Evolutionary conservation across 2,797 vertebrate genomes (phyloP).

Genomic region (Chaetophractus vellerosus): DNA sequence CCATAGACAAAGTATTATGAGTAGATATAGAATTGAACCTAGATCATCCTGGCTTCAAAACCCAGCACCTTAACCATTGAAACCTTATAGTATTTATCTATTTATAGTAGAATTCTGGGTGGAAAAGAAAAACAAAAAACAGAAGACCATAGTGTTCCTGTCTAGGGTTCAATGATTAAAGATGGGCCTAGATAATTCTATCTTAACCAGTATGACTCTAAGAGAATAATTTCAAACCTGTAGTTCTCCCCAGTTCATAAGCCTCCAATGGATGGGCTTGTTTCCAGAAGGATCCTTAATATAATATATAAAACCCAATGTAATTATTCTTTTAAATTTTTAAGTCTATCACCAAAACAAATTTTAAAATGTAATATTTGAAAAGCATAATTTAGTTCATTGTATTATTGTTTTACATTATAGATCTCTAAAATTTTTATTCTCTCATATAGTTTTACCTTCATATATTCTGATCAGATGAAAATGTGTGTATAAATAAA

Average conservation of each 20-base stretch:
- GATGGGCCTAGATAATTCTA: background rate
- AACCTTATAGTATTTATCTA: background rate
- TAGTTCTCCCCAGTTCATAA: background rate
- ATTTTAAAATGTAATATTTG: conserved; percentile 13
- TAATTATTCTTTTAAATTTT: background rate
- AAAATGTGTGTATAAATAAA: background rate
- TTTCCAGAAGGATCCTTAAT: background rate
- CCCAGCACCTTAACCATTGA: background rate
- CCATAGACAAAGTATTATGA: background rate
- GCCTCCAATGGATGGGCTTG: background rate
- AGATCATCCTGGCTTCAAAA: background rate
- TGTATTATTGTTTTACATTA: background rate
- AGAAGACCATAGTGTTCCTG: background rate
- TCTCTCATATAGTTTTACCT: background rate
- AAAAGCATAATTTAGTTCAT: background rate
- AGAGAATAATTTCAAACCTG: background rate
- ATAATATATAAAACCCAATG: background rate
- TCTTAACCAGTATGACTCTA: background rate
- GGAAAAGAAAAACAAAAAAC: background rate
- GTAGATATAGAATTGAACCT: background rate
- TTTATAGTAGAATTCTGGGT: background rate
- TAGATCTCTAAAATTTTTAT: background rate
- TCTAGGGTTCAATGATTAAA: background rate
- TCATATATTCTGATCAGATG: background rate
- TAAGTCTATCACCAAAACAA: conserved; percentile 7